A percentile compares a stretch with the other conserved stretches of the same genome.
These are phyloP conservation scores for Orchesella cincta DNA, from an alignment of 1,140 invertebrate species.

Conservation along the genomic window DNA sequence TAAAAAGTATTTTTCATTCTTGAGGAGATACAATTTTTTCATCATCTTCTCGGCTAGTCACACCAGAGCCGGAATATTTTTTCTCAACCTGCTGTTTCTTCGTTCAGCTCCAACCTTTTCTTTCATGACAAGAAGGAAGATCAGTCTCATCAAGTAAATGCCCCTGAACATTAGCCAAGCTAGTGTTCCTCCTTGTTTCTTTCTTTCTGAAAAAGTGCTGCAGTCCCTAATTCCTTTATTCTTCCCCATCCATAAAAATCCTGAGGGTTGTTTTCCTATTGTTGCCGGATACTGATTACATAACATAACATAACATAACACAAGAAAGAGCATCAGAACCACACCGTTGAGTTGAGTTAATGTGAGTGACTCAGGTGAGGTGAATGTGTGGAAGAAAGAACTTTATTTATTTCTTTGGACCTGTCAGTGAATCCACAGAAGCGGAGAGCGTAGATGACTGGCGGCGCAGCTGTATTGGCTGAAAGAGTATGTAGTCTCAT, in stretches of 20 bases:
- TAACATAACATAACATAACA: background rate
- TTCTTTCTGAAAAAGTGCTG: no score
- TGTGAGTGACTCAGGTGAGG: background rate
- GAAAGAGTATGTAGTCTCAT: background rate
- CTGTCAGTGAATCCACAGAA: slow-evolving; percentile 10
- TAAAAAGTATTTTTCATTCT: background rate
- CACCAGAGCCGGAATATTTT: slow-evolving; percentile 1
- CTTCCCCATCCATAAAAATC: background rate
- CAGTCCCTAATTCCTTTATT: no score
- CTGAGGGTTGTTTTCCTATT: background rate
- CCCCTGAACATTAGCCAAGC: background rate
- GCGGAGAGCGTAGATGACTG: background rate
- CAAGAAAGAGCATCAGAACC: background rate
- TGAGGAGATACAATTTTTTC: no score
- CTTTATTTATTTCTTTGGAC: slow-evolving; percentile 14
- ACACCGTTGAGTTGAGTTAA: slow-evolving; percentile 19
- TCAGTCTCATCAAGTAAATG: background rate
- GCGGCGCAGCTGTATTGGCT: background rate
- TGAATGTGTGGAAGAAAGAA: background rate
- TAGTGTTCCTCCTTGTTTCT: no score
- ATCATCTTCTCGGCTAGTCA: background rate
- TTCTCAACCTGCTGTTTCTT: background rate
- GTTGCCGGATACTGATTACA: slow-evolving; percentile 7
- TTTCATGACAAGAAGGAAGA: slow-evolving; percentile 8
- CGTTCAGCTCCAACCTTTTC: no score